Evolutionary conservation across 2,888 invertebrate genomes (phyloP).

Genomic region (Poecilus cupreus): DNA sequence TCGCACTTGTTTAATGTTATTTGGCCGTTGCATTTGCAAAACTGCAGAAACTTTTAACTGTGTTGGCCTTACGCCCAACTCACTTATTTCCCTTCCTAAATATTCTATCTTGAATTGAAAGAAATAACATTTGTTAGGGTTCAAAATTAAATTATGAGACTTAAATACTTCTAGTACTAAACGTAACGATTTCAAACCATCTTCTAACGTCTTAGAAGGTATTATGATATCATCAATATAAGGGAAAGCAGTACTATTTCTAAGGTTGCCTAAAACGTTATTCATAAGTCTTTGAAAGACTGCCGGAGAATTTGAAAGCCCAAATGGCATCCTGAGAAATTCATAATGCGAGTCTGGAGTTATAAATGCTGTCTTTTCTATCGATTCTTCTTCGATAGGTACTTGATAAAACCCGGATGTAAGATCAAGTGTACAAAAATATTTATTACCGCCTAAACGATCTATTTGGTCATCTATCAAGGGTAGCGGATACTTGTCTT

Average conservation of each 20-base stretch:
- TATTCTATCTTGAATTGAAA: slow-evolving; percentile 55
- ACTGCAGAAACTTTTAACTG: slow-evolving; percentile 61
- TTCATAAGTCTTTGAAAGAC: too few relatives aligned
- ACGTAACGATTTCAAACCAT: neutral
- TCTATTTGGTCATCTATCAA: slow-evolving; percentile 62
- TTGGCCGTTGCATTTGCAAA: slow-evolving; percentile 58
- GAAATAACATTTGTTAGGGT: neutral
- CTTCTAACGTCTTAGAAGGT: neutral
- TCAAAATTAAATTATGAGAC: neutral
- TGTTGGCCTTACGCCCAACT: too few relatives aligned
- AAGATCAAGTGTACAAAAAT: slow-evolving; percentile 63
- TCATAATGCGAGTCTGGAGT: slow-evolving; percentile 66
- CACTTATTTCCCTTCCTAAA: slow-evolving; percentile 52
- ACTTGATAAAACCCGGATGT: slow-evolving; percentile 67
- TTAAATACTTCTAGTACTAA: neutral
- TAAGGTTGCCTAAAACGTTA: too few relatives aligned
- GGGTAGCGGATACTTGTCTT: slow-evolving; percentile 66
- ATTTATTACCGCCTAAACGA: too few relatives aligned
- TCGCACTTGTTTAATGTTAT: slow-evolving; percentile 63
- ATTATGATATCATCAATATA: slow-evolving; percentile 60
- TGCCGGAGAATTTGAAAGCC: too few relatives aligned
- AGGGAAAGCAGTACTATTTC: neutral
- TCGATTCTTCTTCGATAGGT: slow-evolving; percentile 63
- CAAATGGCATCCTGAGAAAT: too few relatives aligned
- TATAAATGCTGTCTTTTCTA: slow-evolving; percentile 65